A percentile compares a stretch with the other conserved stretches of the same genome.
These are phyloP conservation scores for Amphiduros pacificus DNA, from an alignment of 2,888 invertebrate species.

Conservation along the genomic window DNA sequence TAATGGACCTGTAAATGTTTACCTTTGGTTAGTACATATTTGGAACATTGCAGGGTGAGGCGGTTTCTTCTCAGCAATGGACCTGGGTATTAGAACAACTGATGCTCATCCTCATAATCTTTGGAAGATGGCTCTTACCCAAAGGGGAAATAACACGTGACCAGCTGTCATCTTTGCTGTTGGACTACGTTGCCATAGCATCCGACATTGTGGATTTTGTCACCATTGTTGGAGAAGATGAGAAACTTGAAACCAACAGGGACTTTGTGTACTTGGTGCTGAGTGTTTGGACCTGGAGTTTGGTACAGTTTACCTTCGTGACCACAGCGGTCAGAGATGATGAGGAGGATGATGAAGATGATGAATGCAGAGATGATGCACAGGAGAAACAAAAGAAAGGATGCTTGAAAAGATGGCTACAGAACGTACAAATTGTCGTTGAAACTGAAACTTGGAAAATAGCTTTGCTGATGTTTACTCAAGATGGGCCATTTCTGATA, in stretches of 20 bases:
- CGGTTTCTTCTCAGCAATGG: too few relatives aligned
- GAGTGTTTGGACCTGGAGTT: constrained; percentile 51
- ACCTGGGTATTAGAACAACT: too few relatives aligned
- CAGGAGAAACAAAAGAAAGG: too few relatives aligned
- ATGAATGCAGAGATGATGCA: too few relatives aligned
- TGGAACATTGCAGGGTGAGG: too few relatives aligned
- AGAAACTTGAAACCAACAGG: constrained; percentile 38
- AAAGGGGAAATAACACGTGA: constrained; percentile 50
- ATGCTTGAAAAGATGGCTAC: too few relatives aligned
- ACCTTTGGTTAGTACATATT: too few relatives aligned
- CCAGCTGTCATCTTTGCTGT: constrained; percentile 57
- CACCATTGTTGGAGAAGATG: constrained; percentile 44
- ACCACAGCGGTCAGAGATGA: constrained; percentile 49
- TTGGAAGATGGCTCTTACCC: constrained; percentile 51
- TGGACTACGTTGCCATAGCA: constrained; percentile 58
- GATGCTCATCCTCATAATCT: constrained; percentile 44
- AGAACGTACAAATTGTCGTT: too few relatives aligned
- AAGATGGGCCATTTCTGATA: constrained; percentile 61
- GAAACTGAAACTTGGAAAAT: constrained; percentile 60
- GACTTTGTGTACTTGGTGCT: constrained; percentile 59
- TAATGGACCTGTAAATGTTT: too few relatives aligned
- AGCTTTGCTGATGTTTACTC: constrained; percentile 57
- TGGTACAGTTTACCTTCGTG: constrained; percentile 55
- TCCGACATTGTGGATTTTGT: constrained; percentile 51
- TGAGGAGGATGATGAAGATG: too few relatives aligned